Evolutionary conservation across 2,113 vertebrate species (phyloP), one percentile per base, ranked within the genome.

Genomic region (Condylura cristata): DNA sequence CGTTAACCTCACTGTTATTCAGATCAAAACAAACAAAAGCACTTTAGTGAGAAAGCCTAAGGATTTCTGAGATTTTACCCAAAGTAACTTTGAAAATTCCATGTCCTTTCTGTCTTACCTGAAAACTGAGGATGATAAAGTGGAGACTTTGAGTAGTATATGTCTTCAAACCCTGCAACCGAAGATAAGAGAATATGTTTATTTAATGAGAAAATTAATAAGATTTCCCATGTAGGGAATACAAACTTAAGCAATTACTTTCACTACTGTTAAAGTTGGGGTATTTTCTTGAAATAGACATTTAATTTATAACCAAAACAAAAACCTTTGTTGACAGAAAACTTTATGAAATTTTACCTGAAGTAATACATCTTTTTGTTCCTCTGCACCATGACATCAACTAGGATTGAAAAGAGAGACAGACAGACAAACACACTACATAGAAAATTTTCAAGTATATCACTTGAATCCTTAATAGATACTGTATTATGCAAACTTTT

Each of bases 41-140:
- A 75, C 34, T 61, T 75, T 20, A 65, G 28, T 60, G 8, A 88
- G 13, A n/a, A 86, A 83, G 34, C 48, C 41, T 83, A 56, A 86
- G 34, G 63, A 91, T 96, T 85, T 84, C 34, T 58, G 39, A 84
- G 91, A 74, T 46, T 79, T 91, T 83, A 65, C 5, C n/a, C 39
- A 65, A 9, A 11, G 70, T 87, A 70, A 86, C 34, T 93, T 71
- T 91, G 76, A 87, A 90, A 68, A 68, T 82, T 90, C 65, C 56
- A 22, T 88, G 44, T 88, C 56, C 17, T 87, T 88, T 76, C 78
- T 83, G 61, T 65, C 46, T 82, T 53, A 71, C 32, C 28, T 87
- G 53, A 76, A 72, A 44, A 46, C 18, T 51, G 2, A 63, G 17
- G 12, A 37, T 85, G n/a, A 56, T 58, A 78, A 86, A 71, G 20